Evolutionary conservation across 37 sponge, comb jelly and placozoan genomes (phyloP).

Genomic region (Halisarca cf. caerulea): DNA sequence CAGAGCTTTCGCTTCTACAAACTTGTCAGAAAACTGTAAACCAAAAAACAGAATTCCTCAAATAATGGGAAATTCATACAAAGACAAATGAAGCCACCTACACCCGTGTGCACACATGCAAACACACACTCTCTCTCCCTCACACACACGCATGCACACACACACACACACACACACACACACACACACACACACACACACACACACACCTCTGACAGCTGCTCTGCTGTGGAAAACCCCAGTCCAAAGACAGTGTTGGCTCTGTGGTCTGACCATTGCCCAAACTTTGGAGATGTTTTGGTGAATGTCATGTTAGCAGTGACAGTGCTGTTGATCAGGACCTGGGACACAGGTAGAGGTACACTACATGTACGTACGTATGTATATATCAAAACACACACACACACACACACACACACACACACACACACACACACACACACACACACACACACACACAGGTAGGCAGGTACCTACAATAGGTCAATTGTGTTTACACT

Average conservation of each 20-base stretch:
- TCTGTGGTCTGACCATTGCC: slow-evolving; percentile 96
- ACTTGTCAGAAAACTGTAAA: slow-evolving; percentile 74
- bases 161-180: slow-evolving; percentile 18
- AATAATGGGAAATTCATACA: background rate
- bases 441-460: too few relatives aligned
- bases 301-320: slow-evolving; percentile 96
- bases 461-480: too few relatives aligned
- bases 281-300: slow-evolving; percentile 96
- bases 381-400: too few relatives aligned
- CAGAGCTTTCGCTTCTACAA: slow-evolving; percentile 75
- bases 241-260: slow-evolving; percentile 94
- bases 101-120: slow-evolving; percentile 32
- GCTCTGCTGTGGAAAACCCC: slow-evolving; percentile 85
- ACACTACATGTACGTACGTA: too few relatives aligned
- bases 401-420: too few relatives aligned
- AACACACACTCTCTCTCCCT: background rate
- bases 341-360: slow-evolving; percentile 35
- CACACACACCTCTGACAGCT: slow-evolving; percentile 70
- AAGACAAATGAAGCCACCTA: background rate
- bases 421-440: too few relatives aligned
- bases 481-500: too few relatives aligned
- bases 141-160: background rate
- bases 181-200: slow-evolving; percentile 14
- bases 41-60: background rate
- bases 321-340: slow-evolving; percentile 90